These are phyloP conservation scores for Chymomyza procnemis DNA, from an alignment of 2,888 invertebrate species.

Conservation along the genomic window DNA sequence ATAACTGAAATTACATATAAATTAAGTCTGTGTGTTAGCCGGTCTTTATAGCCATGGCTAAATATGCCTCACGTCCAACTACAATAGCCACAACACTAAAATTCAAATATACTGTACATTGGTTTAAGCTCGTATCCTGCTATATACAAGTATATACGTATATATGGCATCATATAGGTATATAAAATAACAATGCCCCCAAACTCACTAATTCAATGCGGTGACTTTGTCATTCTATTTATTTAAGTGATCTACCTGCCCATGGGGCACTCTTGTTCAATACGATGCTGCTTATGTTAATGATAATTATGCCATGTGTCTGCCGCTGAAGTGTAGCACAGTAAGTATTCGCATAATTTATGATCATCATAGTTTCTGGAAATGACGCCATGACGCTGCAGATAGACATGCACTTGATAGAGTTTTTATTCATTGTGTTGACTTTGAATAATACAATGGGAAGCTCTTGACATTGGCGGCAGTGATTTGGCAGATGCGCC, in stretches of 20 bases:
- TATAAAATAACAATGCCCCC: conserved; percentile 5
- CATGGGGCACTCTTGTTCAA: neutral
- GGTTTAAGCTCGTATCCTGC: neutral
- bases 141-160: neutral
- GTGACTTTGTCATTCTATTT: neutral
- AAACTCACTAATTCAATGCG: conserved; percentile 6
- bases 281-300: neutral
- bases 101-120: conserved; percentile 49
- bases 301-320: neutral
- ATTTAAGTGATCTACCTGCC: conserved; percentile 3
- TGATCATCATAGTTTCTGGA: neutral
- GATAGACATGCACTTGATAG: neutral
- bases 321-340: neutral
- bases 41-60: conserved; percentile 33
- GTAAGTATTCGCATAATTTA: neutral
- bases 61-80: conserved; percentile 51
- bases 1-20: conserved; percentile 16
- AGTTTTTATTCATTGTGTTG: neutral
- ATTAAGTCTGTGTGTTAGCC: conserved; percentile 19
- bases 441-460: neutral
- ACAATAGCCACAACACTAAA: conserved; percentile 37
- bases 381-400: neutral
- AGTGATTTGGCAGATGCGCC: neutral
- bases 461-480: neutral
- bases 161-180: neutral